Conservation (phyloP, 2,113 vertebrate genomes). For the Oreochromis spilurus region DNA sequence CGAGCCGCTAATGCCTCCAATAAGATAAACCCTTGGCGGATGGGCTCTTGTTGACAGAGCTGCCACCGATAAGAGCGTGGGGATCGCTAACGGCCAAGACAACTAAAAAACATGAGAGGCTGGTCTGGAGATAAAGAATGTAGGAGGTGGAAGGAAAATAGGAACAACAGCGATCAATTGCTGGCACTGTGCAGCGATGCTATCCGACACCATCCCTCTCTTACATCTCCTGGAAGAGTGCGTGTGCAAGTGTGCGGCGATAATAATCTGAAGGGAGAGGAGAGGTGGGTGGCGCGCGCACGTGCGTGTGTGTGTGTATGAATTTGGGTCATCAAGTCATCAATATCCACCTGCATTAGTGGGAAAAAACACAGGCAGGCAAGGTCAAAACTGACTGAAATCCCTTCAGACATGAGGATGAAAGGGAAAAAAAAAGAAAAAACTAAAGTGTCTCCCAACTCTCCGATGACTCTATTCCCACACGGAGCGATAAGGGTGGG, state of each 20-base stretch:
- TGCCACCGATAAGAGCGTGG: constrained; percentile 57
- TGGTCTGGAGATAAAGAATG: constrained; percentile 49
- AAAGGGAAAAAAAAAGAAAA: not conserved
- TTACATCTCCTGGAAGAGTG: constrained; percentile 20
- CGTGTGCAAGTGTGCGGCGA: not conserved
- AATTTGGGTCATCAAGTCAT: constrained; percentile 43
- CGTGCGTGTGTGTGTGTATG: not conserved
- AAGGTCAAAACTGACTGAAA: constrained; percentile 47
- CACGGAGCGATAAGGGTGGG: not conserved
- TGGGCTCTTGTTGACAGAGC: constrained; percentile 49
- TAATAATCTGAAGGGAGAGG: constrained; percentile 28
- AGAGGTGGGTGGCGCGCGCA: not conserved
- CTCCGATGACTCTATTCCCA: constrained; percentile 5
- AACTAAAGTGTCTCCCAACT: not conserved
- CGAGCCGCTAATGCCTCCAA: constrained; percentile 38
- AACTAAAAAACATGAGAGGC: constrained; percentile 42
- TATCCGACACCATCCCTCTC: constrained; percentile 35
- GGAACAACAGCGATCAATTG: constrained; percentile 60
- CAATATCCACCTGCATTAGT: constrained; percentile 40
- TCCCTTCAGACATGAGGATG: not conserved
- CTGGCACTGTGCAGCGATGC: constrained; percentile 27
- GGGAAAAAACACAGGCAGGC: not conserved
- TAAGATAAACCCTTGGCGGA: constrained; percentile 59
- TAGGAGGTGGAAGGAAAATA: constrained; percentile 48
- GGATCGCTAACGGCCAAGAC: constrained; percentile 43